phyloP scores from a whole-genome alignment of 2,888 invertebrate species.

The Anthophora plumipes region DNA sequence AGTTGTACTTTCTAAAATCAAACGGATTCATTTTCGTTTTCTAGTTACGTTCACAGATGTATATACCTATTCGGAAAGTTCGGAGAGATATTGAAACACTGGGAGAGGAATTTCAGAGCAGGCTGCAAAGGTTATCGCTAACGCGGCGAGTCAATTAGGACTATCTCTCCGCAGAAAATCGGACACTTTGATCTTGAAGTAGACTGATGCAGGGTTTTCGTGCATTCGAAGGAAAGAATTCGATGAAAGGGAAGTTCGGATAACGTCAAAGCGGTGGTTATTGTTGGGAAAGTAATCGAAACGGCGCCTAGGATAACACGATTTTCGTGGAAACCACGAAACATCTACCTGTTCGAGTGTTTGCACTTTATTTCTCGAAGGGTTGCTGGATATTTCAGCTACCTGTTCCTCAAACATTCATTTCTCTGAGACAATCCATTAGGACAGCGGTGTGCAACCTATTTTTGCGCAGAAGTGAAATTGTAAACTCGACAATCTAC shows the following conservation, averaged over 20 bases:
- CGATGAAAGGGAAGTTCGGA: neutral
- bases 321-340: neutral
- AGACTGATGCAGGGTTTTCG: neutral
- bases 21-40: too few species aligned
- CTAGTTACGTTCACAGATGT: too few species aligned
- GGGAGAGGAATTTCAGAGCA: constrained; percentile 9
- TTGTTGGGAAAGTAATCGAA: constrained; percentile 23
- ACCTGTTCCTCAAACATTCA: constrained; percentile 4
- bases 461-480: too few species aligned
- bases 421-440: neutral
- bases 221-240: neutral
- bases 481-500: too few species aligned
- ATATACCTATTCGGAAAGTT: too few species aligned
- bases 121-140: constrained; percentile 27
- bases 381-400: neutral
- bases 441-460: too few species aligned
- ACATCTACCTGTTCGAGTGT: constrained; percentile 19
- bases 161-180: constrained; percentile 41
- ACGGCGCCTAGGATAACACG: constrained; percentile 18
- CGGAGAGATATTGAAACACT: too few species aligned
- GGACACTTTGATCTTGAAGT: constrained; percentile 28
- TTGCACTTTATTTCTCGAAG: constrained; percentile 15
- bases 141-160: constrained; percentile 34
- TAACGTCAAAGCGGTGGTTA: neutral
- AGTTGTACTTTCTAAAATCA: too few species aligned